These are phyloP conservation scores for Dicranocentrus wangi DNA, from an alignment of 2,888 invertebrate species.

Conservation along the genomic window DNA sequence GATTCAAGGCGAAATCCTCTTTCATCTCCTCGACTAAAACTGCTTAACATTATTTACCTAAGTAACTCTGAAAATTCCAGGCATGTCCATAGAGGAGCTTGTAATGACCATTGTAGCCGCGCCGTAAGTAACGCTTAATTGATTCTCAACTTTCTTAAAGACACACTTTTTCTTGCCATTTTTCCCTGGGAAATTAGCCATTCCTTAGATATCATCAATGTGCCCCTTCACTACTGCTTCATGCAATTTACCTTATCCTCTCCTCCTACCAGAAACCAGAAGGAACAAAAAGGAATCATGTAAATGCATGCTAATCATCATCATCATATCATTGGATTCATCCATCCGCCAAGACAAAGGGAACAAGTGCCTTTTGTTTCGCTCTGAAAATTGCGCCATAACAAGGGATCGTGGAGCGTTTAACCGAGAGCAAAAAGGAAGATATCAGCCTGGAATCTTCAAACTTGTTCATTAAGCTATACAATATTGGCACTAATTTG, in stretches of 20 bases:
- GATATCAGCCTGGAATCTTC: conserved; percentile 29
- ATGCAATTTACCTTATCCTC: not conserved
- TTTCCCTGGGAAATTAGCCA: conserved; percentile 18
- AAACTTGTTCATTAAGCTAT: conserved; percentile 29
- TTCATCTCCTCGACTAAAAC: no score
- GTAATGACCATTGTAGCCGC: no score
- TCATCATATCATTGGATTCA: not conserved
- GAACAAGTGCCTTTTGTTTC: conserved; percentile 20
- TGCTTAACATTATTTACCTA: no score
- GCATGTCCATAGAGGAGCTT: no score
- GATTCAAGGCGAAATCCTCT: no score
- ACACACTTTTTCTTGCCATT: not conserved
- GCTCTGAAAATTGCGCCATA: conserved; percentile 13
- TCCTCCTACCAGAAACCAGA: not conserved
- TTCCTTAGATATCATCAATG: not conserved
- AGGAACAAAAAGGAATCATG: conserved; percentile 10
- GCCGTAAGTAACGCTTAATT: conserved; percentile 1
- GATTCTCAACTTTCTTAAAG: conserved; percentile 10
- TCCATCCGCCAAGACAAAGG: not conserved
- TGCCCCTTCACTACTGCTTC: not conserved
- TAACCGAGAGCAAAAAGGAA: conserved; percentile 1
- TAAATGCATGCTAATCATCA: conserved; percentile 17
- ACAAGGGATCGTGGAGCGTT: not conserved
- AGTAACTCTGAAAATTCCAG: no score
- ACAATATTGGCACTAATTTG: conserved; percentile 65